Base-by-base conservation (phyloP, 2,888 invertebrate genomes). In the Eledone cirrhosa region DNA sequence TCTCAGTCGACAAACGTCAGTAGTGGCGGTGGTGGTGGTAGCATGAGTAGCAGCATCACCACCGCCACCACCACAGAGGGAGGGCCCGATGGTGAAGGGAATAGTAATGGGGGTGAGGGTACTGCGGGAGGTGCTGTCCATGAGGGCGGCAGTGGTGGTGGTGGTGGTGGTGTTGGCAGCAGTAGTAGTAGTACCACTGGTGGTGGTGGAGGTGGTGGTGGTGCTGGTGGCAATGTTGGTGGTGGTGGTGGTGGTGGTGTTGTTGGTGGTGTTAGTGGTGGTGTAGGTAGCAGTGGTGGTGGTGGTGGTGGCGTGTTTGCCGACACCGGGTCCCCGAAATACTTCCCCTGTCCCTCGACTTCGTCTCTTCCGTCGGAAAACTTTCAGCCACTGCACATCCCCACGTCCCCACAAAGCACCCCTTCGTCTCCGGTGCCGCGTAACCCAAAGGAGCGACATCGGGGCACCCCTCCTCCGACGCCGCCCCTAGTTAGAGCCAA, bases 391-490 rank as follows among this genome's bases (percentile, higher is more conserved):
- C 41, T 91, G 93, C 79, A 91, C 88, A 84, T 90, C 90, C 82
- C 92, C 90, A 83, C 92, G 92, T 86, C 88, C 31, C 87, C 89
- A 22, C 85, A 89, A 78, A 89, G 90, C 84, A 88, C 87, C 78
- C 89, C 90, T 79, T 85, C 90, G 82, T 88, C 88, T 47, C 90
- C 89, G 48, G 84, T 87, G 74, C 87, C 53, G 29, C 77, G 65
- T 81, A 77, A 48, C 78, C 82, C 79, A 78, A 79, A 82, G 67
- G 80, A 75, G 75, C 80, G 81, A 78, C 85, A 87, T 67, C 90
- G 90, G 48, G 90, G 88, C 84, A 92, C 92, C 0, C 93, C 92
- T 84, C 93, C 93, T 22, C 90, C 92, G 8, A 92, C 92, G 8
- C 92, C 93, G n/a, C 91, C 92, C 13, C 88, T 91, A 75, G 86